phyloP scores from a whole-genome alignment of 2,888 invertebrate species.

The Diaperis boleti region DNA sequence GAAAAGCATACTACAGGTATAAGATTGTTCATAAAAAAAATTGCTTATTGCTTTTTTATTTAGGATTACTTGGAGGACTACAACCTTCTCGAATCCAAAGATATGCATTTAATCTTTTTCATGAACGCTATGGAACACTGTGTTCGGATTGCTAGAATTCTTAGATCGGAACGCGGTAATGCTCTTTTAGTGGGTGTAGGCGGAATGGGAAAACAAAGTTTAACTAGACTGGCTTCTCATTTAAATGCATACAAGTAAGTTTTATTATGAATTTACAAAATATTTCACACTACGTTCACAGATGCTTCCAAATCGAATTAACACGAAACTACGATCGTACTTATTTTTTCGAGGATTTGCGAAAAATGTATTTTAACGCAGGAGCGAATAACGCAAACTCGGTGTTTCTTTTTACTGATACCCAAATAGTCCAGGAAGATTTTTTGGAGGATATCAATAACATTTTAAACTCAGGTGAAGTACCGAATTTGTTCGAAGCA shows the following conservation, averaged over 20 bases:
- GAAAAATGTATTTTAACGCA: slow-evolving; percentile 82
- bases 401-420: slow-evolving; percentile 90
- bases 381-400: slow-evolving; percentile 81
- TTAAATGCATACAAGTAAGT: slow-evolving; percentile 82
- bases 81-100: slow-evolving; percentile 80
- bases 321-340: slow-evolving; percentile 85
- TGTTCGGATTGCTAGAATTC: slow-evolving; percentile 85
- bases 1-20: slow-evolving; percentile 77
- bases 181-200: slow-evolving; percentile 90
- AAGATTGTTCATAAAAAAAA: slow-evolving; percentile 22
- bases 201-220: slow-evolving; percentile 91
- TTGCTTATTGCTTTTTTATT: background rate
- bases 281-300: slow-evolving; percentile 54
- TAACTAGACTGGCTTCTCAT: slow-evolving; percentile 86
- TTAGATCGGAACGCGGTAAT: slow-evolving; percentile 89
- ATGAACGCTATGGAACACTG: slow-evolving; percentile 91
- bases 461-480: slow-evolving; percentile 90
- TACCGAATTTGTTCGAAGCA: slow-evolving; percentile 90
- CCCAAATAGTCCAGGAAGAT: slow-evolving; percentile 90
- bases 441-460: slow-evolving; percentile 94
- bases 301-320: slow-evolving; percentile 90
- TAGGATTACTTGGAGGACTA: slow-evolving; percentile 89
- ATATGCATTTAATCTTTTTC: slow-evolving; percentile 89
- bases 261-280: background rate
- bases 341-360: slow-evolving; percentile 88